phyloP scores from a whole-genome alignment of 1,140 invertebrate species.

The Heliconius hermathena region DNA sequence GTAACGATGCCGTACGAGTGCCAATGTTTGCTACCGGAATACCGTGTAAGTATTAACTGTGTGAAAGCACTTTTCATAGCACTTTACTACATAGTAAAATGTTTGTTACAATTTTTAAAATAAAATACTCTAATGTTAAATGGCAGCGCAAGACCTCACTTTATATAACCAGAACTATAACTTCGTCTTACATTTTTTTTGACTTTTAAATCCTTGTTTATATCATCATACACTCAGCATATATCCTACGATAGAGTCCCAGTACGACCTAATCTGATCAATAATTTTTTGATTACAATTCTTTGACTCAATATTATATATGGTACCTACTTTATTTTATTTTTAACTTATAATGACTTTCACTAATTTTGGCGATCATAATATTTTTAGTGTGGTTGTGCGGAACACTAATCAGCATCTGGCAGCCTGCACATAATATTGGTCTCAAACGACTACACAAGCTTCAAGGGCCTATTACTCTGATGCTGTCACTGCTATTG shows the following conservation, averaged over 20 bases:
- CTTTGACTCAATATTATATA: no score
- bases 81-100: no score
- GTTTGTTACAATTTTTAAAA: no score
- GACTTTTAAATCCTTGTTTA: no score
- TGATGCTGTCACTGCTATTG: constrained; percentile 65
- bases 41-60: constrained; percentile 50
- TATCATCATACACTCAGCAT: no score
- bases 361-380: not conserved
- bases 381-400: constrained; percentile 63
- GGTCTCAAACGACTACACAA: constrained; percentile 57
- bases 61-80: no score
- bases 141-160: not conserved
- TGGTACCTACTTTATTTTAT: no score
- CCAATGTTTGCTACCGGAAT: constrained; percentile 66
- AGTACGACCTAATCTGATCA: no score
- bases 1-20: constrained; percentile 58
- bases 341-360: no score
- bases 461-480: constrained; percentile 61
- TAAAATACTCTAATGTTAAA: no score
- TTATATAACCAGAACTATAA: not conserved
- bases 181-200: no score
- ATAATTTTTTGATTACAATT: not conserved
- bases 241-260: no score
- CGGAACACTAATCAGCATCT: constrained; percentile 63
- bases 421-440: constrained; percentile 71